Conservation (phyloP, 2,888 invertebrate species). For the Seira musarum region DNA sequence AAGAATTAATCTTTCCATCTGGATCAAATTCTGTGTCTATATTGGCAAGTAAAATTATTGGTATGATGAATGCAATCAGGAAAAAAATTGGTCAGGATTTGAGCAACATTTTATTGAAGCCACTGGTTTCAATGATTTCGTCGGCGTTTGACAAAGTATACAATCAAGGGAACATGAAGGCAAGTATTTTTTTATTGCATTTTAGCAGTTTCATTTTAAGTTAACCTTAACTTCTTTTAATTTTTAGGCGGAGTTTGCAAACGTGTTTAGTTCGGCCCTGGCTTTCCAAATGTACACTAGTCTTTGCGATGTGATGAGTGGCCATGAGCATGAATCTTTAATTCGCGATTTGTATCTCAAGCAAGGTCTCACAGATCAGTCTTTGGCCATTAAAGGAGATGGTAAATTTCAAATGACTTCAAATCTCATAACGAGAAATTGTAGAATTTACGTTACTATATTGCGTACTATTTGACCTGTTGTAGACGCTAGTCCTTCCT, state of each 20-base stretch:
- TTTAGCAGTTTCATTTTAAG: too few species aligned
- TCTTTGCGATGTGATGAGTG: slow-evolving; percentile 83
- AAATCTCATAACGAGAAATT: background rate
- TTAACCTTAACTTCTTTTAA: background rate
- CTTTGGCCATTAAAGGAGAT: slow-evolving; percentile 52
- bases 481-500: slow-evolving; percentile 55
- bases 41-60: slow-evolving; percentile 79
- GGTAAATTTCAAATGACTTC: slow-evolving; percentile 24
- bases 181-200: too few species aligned
- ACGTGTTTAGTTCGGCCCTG: slow-evolving; percentile 88
- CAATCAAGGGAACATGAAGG: slow-evolving; percentile 40
- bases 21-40: slow-evolving; percentile 83
- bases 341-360: slow-evolving; percentile 84
- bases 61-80: slow-evolving; percentile 65
- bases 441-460: background rate
- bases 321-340: slow-evolving; percentile 82
- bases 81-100: slow-evolving; percentile 69
- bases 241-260: slow-evolving; percentile 77
- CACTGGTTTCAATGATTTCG: slow-evolving; percentile 63
- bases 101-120: slow-evolving; percentile 63
- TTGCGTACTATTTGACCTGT: slow-evolving; percentile 10
- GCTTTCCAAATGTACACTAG: slow-evolving; percentile 87
- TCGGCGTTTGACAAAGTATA: slow-evolving; percentile 62
- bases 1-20: slow-evolving; percentile 85
- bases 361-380: slow-evolving; percentile 74